Evolutionary conservation across 2,888 invertebrate genomes (phyloP), one percentile per base, ranked within the genome.

Genomic region (Maniola hyperantus): DNA sequence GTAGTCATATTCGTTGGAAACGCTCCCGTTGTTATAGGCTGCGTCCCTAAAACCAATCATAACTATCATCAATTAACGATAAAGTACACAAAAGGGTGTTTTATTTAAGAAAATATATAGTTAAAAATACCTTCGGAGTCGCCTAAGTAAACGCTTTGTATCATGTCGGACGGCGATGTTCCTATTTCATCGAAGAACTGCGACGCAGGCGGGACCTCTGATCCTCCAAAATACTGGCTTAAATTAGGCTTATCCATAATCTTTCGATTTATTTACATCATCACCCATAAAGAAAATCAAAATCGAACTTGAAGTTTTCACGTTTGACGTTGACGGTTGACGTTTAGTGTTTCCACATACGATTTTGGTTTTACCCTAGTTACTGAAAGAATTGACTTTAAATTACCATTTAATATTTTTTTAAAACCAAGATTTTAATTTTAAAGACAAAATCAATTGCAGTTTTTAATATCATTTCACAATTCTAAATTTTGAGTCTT

Each of bases 211-310:
- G 91, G 89, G 6, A 84, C 78, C 73, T 88, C 88, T 53, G 84
- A 79, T 70, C 86, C 87, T 50, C 89, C 92, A 79, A 94, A 94
- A 83, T 94, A 94, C 80, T 94, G 93, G 80, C 93, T 94, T 72
- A 94, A 83, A 65, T 91, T 90, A 66, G 93, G 93, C 76, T 91
- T 89, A 79, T 93, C 91, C 91, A 91, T 91, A 77, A 64, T 72
- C 54, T 65, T 65, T 26, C 11, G 26, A 46, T 46, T 59, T 44
- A 36, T 71, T 71, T 70, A 67, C 61, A 65, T n/a, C 51, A 11
- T n/a, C 1, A 50, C 1, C 26, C 48, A 20, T n/a, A 5, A 50
- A 57, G 6, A 8, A 18, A 57, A n/a, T 26, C 26, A n/a, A n/a
- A n/a, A n/a, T n/a, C n/a, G n/a, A n/a, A n/a, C n/a, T n/a, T n/a